Evolutionary conservation across 1,140 invertebrate genomes (phyloP).

Genomic region (Eumaeus atala): DNA sequence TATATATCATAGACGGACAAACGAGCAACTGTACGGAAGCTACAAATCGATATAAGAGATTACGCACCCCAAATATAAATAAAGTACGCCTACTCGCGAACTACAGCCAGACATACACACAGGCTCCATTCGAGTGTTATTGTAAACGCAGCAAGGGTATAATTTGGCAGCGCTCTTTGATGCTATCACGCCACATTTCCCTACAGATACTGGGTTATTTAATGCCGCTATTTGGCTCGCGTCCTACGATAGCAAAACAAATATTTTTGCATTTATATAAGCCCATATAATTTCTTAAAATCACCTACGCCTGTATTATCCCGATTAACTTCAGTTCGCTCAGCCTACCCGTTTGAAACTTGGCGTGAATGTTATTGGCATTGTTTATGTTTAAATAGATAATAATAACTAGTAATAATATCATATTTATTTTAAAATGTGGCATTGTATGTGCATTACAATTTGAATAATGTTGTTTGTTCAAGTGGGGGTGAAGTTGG

Average conservation of each 20-base stretch:
- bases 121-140: conserved; percentile 35
- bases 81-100: conserved; percentile 5
- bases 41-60: not conserved
- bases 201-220: conserved; percentile 60
- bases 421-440: too few species aligned
- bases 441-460: too few species aligned
- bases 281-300: conserved; percentile 6
- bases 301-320: not conserved
- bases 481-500: too few species aligned
- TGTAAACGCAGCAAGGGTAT: conserved; percentile 57
- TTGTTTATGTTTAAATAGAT: too few species aligned
- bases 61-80: conserved; percentile 11
- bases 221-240: conserved; percentile 55
- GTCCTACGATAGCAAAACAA: conserved; percentile 39
- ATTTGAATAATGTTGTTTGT: too few species aligned
- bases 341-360: too few species aligned
- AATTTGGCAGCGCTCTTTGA: conserved; percentile 59
- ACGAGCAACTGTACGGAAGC: too few species aligned
- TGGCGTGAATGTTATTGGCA: too few species aligned
- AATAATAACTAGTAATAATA: too few species aligned
- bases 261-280: conserved; percentile 36
- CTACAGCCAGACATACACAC: conserved; percentile 13
- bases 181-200: conserved; percentile 52
- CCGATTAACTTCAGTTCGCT: too few species aligned
- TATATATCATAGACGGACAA: too few species aligned